phyloP scores from a whole-genome alignment of 2,113 vertebrate species.

The Rhinopomastus cyanomelas region DNA sequence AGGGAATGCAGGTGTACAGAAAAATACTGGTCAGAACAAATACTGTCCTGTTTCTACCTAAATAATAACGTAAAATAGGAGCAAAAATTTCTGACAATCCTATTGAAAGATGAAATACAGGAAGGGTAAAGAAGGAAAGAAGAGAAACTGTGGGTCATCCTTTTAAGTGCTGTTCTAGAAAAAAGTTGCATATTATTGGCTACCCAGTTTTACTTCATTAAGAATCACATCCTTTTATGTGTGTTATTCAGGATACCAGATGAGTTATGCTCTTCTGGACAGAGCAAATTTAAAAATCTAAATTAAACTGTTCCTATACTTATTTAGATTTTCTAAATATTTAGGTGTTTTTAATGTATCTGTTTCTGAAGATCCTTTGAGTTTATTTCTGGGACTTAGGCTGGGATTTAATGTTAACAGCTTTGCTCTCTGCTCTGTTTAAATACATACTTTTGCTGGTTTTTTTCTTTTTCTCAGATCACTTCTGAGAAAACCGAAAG shows the following conservation, averaged over 20 bases:
- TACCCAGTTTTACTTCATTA: neutral
- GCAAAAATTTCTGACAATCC: neutral
- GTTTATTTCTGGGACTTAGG: neutral
- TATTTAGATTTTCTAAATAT: neutral
- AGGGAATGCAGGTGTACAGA: neutral
- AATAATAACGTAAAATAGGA: neutral
- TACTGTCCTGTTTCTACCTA: neutral
- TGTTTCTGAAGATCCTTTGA: neutral
- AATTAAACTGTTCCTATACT: neutral
- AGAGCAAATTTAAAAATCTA: neutral
- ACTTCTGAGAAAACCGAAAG: neutral
- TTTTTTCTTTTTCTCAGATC: neutral
- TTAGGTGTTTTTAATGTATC: too few relatives aligned
- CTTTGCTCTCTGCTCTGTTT: neutral
- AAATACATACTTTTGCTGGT: neutral
- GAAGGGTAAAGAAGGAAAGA: neutral
- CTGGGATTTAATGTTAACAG: neutral
- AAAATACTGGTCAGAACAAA: neutral
- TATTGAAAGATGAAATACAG: neutral
- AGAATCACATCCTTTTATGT: neutral
- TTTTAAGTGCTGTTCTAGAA: neutral
- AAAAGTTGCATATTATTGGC: neutral
- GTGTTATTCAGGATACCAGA: rapidly evolving
- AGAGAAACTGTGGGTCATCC: neutral
- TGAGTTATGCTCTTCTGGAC: neutral